phyloP scores from a whole-genome alignment of 2,113 vertebrate species.

The Melospiza georgiana region DNA sequence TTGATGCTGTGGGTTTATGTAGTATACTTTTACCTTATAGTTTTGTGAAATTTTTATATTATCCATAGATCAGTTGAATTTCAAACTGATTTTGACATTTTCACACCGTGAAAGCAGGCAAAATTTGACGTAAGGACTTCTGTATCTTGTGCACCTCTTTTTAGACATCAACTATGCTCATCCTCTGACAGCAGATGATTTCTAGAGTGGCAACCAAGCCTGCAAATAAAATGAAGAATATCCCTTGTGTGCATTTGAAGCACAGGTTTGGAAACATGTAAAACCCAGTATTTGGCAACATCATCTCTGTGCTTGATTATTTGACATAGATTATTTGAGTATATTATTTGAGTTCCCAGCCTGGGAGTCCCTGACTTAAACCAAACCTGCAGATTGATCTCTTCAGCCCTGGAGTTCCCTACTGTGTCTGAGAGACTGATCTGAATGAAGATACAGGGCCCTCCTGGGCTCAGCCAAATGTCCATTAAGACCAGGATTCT shows the following conservation, averaged over 20 bases:
- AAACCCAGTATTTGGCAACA: not conserved
- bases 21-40: not conserved
- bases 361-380: not conserved
- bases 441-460: not conserved
- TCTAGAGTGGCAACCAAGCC: not conserved
- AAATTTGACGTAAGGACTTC: not conserved
- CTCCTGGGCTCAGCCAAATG: not conserved
- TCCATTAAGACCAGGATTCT: not conserved
- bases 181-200: not conserved
- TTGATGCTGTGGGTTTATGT: not conserved
- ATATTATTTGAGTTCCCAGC: not conserved
- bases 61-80: not conserved
- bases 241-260: not conserved
- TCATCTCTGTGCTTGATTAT: rapidly evolving
- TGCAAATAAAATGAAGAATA: not conserved
- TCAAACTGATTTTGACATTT: not conserved
- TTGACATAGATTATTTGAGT: not conserved
- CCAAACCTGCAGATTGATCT: rapidly evolving
- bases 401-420: not conserved
- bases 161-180: not conserved
- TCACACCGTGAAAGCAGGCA: not conserved
- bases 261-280: not conserved
- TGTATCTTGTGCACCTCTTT: not conserved
- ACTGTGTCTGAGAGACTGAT: not conserved
- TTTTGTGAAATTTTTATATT: not conserved